Percentiles rank a stretch among this genome's conserved stretches.
phyloP scores from a whole-genome alignment of 1,140 invertebrate genomes.

The Wiebesia pumilae region DNA sequence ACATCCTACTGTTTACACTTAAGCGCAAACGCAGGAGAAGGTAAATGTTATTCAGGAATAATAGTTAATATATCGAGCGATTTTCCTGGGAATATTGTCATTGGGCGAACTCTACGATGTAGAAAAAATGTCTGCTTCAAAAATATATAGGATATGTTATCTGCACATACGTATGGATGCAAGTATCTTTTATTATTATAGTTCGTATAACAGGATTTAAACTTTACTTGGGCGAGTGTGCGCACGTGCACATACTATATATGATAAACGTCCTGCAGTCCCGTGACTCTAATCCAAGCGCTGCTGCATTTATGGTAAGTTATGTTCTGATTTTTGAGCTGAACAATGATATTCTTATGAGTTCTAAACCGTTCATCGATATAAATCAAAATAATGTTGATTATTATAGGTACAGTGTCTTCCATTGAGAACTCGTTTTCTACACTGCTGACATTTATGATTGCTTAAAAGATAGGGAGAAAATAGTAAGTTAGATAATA shows the following conservation, averaged over 20 bases:
- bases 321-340: neutral
- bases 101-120: neutral
- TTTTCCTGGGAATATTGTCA: constrained; percentile 38
- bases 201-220: neutral
- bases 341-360: neutral
- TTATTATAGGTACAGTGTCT: neutral
- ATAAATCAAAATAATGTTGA: constrained; percentile 13
- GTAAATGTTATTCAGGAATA: neutral
- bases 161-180: neutral
- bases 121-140: constrained; percentile 13
- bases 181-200: neutral
- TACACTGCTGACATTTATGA: neutral
- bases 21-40: neutral
- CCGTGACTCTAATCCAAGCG: neutral
- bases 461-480: neutral
- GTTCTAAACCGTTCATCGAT: neutral
- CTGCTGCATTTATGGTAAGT: neutral
- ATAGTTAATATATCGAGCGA: constrained; percentile 36
- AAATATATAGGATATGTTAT: neutral
- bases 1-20: neutral
- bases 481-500: too few relatives aligned
- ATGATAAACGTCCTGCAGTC: constrained; percentile 28
- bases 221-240: neutral
- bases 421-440: neutral
- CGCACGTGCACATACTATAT: neutral